These are phyloP conservation scores for Ictalurus furcatus DNA, from an alignment of 2,113 vertebrate genomes.

Conservation along the genomic window DNA sequence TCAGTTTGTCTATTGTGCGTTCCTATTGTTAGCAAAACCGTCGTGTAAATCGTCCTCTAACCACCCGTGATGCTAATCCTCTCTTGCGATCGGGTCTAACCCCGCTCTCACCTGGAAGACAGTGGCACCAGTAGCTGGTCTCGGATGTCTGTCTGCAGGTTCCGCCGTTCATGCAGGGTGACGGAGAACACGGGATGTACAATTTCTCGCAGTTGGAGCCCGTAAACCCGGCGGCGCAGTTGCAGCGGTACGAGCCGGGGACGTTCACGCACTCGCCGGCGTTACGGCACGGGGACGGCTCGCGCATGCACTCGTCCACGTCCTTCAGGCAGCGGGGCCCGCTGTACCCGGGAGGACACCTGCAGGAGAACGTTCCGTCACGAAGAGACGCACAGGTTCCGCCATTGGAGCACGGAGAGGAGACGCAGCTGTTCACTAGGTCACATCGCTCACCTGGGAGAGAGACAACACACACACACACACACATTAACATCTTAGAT, in stretches of 20 bases:
- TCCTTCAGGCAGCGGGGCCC: constrained; percentile 83
- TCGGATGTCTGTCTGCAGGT: constrained; percentile 86
- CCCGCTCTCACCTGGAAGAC: constrained; percentile 82
- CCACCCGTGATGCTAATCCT: background rate
- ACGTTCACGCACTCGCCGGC: constrained; percentile 80
- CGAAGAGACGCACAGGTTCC: constrained; percentile 77
- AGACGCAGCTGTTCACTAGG: constrained; percentile 82
- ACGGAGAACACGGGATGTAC: constrained; percentile 84
- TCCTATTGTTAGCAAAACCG: background rate
- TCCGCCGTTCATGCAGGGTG: constrained; percentile 87
- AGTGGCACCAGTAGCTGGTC: constrained; percentile 87
- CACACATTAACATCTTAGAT: background rate
- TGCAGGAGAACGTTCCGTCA: constrained; percentile 80
- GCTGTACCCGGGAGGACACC: constrained; percentile 78
- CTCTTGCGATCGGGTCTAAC: background rate
- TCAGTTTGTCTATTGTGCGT: background rate
- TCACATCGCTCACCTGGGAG: constrained; percentile 81
- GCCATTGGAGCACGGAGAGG: constrained; percentile 84
- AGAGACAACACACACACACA: background rate
- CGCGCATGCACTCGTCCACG: constrained; percentile 80
- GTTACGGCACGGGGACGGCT: constrained; percentile 74
- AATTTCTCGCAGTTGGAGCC: constrained; percentile 82
- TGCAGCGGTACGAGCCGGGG: constrained; percentile 83
- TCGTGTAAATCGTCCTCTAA: background rate
- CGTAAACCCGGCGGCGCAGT: constrained; percentile 79